Evolutionary conservation across 2,797 vertebrate genomes (phyloP).

Genomic region (Acridotheres tristis): DNA sequence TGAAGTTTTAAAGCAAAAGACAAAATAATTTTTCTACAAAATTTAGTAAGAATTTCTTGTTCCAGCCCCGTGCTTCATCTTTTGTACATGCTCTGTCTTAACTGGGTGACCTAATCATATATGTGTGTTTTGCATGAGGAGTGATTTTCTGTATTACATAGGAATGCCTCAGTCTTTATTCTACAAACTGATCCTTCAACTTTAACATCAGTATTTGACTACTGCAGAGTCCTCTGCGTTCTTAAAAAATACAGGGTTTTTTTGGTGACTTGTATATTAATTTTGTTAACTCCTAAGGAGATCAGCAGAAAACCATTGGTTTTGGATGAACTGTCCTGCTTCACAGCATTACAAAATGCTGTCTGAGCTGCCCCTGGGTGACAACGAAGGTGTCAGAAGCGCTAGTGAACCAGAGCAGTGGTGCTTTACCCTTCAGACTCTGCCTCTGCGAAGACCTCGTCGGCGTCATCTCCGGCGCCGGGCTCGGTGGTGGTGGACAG

Average conservation of each 20-base stretch:
- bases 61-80: neutral
- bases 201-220: neutral
- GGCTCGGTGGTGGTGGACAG: constrained; percentile 80
- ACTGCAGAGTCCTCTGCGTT: neutral
- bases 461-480: constrained; percentile 83
- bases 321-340: neutral
- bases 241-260: neutral
- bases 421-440: constrained; percentile 87
- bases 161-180: neutral
- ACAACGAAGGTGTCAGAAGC: neutral
- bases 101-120: neutral
- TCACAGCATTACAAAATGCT: neutral
- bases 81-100: neutral
- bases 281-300: neutral
- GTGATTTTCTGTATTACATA: neutral
- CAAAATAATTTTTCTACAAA: neutral
- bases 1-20: neutral
- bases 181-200: neutral
- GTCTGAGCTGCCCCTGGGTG: neutral
- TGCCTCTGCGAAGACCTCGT: constrained; percentile 89
- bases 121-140: neutral
- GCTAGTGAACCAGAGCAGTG: neutral
- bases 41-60: neutral
- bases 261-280: neutral
- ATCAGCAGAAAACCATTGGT: neutral